phyloP scores from a whole-genome alignment of 1,140 invertebrate species.

The Camponotus floridanus region DNA sequence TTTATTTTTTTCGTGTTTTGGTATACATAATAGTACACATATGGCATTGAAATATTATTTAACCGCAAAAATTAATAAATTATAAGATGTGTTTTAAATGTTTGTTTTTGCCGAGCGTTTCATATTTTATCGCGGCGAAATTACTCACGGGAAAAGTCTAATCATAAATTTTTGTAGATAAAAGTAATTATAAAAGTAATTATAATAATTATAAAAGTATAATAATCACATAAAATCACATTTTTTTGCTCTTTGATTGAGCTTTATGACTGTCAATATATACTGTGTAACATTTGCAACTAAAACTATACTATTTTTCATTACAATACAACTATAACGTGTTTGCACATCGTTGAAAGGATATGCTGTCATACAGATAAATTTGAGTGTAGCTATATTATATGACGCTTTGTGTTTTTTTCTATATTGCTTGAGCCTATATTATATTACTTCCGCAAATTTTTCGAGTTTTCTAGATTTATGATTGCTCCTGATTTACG shows the following conservation, averaged over 20 bases:
- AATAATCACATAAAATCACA: slow-evolving; percentile 39
- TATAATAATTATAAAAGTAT: slow-evolving; percentile 43
- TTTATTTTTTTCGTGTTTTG: background rate
- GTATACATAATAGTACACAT: too few relatives aligned
- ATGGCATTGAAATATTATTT: background rate
- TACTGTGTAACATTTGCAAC: slow-evolving; percentile 25
- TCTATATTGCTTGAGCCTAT: slow-evolving; percentile 14
- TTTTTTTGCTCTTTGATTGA: slow-evolving; percentile 50
- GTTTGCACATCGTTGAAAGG: slow-evolving; percentile 32
- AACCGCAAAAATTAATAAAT: background rate
- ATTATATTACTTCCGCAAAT: background rate
- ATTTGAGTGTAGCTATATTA: slow-evolving; percentile 61
- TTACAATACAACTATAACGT: slow-evolving; percentile 48
- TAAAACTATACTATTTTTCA: slow-evolving; percentile 60
- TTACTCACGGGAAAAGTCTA: background rate
- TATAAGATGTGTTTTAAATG: background rate
- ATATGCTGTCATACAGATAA: slow-evolving; percentile 54
- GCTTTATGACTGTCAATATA: slow-evolving; percentile 57
- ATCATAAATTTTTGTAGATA: background rate
- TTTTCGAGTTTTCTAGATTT: slow-evolving; percentile 8
- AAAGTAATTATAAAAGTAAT: too few relatives aligned
- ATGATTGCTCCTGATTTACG: background rate
- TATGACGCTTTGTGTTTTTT: slow-evolving; percentile 35
- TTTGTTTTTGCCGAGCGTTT: background rate
- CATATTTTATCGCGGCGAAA: slow-evolving; percentile 21